Evolutionary conservation across 2,888 invertebrate genomes (phyloP), one percentile per base, ranked within the genome.

Genomic region (Pharmacophagus antenor): DNA sequence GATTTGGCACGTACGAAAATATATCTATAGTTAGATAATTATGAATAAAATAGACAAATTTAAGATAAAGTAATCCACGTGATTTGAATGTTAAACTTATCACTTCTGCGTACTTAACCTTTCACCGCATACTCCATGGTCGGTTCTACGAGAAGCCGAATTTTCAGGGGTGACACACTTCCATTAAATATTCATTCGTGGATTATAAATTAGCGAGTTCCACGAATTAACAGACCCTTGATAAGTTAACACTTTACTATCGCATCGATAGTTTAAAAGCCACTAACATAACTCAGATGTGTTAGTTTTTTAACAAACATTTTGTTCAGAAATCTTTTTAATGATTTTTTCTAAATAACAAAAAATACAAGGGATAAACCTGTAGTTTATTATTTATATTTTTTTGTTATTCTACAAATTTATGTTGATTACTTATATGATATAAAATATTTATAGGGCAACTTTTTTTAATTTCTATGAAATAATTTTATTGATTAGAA

Each of bases 171-270:
- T 83, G 84, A 80, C 82, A 84, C 82, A 77, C 73, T 74, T 65
- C 67, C 69, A 84, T 86, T 82, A 85, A 87, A 85, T 85, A 88
- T 87, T 85, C 85, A 87, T 84, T 80, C 76, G 78, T 72, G 79
- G 84, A 80, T 83, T 82, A 82, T 86, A 80, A 87, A 87, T 86
- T 86, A 86, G 83, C 79, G 73, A 80, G 83, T 79, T 75, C 69
- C 69, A 72, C 62, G 73, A 81, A 80, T 85, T 81, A 80, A 80
- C 77, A 71, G 70, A 63, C 63, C 61, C 68, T 69, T 68, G 62
- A 68, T 71, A 72, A 73, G 70, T 42, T 42, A 31, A 31, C 7
- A 42, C 10, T 17, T 42, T 42, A 42, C 42, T 42, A 42, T 42
- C 42, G 17, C 6, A 7, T 17, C 17, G 42, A 17, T 42, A 4